Percentiles rank a stretch among this genome's conserved stretches.
Evolutionary conservation across 2,113 vertebrate species (phyloP).

Genomic region (Microcebus ravelobensis): DNA sequence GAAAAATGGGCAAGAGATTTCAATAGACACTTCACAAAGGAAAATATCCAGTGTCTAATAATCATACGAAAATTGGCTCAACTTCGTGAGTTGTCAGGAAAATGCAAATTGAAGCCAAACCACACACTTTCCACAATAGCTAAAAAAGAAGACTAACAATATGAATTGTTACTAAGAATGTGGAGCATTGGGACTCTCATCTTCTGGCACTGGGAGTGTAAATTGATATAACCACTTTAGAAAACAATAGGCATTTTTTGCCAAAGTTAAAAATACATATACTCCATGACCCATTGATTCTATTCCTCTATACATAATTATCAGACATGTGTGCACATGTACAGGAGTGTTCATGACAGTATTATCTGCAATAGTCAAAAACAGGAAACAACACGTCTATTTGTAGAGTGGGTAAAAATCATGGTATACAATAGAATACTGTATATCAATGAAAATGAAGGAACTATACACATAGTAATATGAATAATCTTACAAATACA

Average conservation of each 20-base stretch:
- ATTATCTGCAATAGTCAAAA: background rate
- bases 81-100: background rate
- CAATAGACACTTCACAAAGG: background rate
- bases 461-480: background rate
- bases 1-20: background rate
- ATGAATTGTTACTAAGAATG: background rate
- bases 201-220: background rate
- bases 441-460: background rate
- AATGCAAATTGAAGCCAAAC: slow-evolving; percentile 7
- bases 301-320: background rate
- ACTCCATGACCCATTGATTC: background rate
- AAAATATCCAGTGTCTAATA: background rate
- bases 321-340: background rate
- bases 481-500: background rate
- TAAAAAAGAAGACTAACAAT: background rate
- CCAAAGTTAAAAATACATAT: background rate
- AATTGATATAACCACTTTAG: background rate
- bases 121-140: background rate
- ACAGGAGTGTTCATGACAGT: background rate
- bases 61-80: background rate
- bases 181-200: background rate
- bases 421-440: background rate
- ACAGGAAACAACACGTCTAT: background rate
- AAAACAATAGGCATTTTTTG: background rate
- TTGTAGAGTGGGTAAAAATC: background rate